Base-by-base conservation (phyloP, 2,113 vertebrate species). In the Tilapia sparmanii region DNA sequence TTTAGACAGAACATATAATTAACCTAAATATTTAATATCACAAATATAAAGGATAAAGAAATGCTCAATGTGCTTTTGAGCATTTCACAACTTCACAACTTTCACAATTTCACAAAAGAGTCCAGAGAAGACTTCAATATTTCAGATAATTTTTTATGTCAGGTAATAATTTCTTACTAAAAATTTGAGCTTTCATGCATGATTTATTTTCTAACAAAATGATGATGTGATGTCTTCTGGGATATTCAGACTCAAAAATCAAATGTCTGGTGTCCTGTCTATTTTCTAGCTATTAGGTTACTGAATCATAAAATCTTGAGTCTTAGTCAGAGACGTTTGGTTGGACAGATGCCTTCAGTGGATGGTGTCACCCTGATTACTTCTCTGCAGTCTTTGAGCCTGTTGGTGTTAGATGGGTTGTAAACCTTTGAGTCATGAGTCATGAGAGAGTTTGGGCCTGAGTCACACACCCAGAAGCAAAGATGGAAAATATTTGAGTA, bases 271-370 rank as follows among this genome's bases (percentile, higher is more conserved):
- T 59, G 54, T 71, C 19, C 6, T 15, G 8, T 80, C 38, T 83
- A 45, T 59, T 63, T 73, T 68, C 42, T 68, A n/a, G 40, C 61
- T 78, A 57, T 29, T 19, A 19, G 8, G 6, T 50, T 63, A 35
- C 6, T 86, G 59, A 76, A 71, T 24, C 38, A 7, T 40, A 15
- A 53, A 47, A 40, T 57, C 52, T 66, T n/a, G 18, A 40, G 10
- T 83, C 7, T 80, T 83, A 80, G 78, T 87, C 87, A 57, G 87
- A 90, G 86, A 95, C 90, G 92, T 96, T 95, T 94, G 87, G 88
- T 81, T 93, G 63, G 24, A 83, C 31, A 3, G 26, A 54, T 47
- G 54, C 13, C 22, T 35, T 88, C 73, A 50, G 24, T 45, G 26
- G 40, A 45, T 73, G 38, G 2, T n/a, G 5, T 89, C 81, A 86